Conservation (phyloP, 53 echinoderm and acorn worm genomes). For the Zoroaster sp. region DNA sequence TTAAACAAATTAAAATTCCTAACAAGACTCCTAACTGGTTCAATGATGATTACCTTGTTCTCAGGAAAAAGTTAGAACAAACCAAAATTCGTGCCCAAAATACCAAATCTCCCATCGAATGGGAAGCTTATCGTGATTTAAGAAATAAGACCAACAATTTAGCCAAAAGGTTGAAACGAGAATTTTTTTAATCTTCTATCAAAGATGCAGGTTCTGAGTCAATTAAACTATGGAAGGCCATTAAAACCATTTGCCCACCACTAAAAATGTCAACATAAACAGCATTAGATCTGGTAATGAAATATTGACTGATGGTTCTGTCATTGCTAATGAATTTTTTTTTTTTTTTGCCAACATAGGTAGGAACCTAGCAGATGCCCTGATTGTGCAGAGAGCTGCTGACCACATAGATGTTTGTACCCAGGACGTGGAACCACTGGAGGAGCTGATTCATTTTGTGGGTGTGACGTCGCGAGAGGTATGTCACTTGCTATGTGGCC, state of each 20-base stretch:
- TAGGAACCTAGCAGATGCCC: no score
- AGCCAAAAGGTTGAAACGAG: not conserved
- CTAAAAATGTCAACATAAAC: not conserved
- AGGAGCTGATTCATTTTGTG: not conserved
- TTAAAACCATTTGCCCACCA: not conserved
- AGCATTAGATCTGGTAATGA: no score
- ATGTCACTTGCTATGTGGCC: no score
- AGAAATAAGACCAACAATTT: no score
- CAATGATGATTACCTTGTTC: no score
- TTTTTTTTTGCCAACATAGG: not conserved
- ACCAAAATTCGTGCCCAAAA: no score
- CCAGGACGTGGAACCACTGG: not conserved
- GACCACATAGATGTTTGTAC: not conserved
- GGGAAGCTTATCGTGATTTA: no score
- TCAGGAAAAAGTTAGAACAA: no score
- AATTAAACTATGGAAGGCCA: slow-evolving; percentile 7
- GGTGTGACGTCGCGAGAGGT: not conserved
- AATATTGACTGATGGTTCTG: not conserved
- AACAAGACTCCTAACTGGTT: no score
- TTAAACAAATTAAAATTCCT: no score
- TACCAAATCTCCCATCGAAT: no score
- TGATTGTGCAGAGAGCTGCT: not conserved
- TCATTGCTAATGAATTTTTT: not conserved
- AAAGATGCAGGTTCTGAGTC: slow-evolving; percentile 2
- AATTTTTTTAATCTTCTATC: not conserved